Base-by-base conservation (phyloP, 2,797 vertebrate species). In the Chiroxiphia lanceolata region DNA sequence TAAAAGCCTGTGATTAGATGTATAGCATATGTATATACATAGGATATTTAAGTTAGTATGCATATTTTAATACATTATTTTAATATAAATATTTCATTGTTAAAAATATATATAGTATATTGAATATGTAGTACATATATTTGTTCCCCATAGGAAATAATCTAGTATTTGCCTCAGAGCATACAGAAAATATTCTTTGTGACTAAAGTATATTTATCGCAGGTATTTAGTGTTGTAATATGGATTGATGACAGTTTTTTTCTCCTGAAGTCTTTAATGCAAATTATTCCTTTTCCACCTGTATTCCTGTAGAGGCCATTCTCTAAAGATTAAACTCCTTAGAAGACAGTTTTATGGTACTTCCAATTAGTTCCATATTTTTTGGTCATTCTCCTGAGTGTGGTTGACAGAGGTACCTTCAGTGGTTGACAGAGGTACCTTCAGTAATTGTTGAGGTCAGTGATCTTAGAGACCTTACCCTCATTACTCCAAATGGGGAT, bases 391-490 rank as follows among this genome's bases (percentile, higher is more conserved):
- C 29, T 77, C 13, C 25, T 87, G 51, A 74, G 51, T n/a, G 40
- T 15, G 6, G 15, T 17, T 93, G 64, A 67, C 64, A 92, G 60
- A 76, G 6, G 13, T 36, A 44, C 34, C n/a, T 87, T 67, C 50
- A 72, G 51, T 91, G 6, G 15, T 17, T 93, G 64, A 67, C 64
- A 92, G 56, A 76, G 6, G 13, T n/a, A 44, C 34, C n/a, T 87
- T 67, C 50, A 72, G 54, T 91, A 93, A 89, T 29, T 47, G 56
- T 13, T 92, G 40, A 89, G 80, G 75, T 82, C 45, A 12, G 13
- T 53, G 20, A 75, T 87, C 29, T 74, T 44, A 33, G 60, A 72
- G 20, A 87, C 51, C 36, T 83, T 67, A 64, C 12, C 60, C 68
- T 95, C 68, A 51, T 89, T 92, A 85, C 9, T 76, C 20, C 8